phyloP scores from a whole-genome alignment of 1,140 invertebrate species.

The Anoplolepis gracilipes region DNA sequence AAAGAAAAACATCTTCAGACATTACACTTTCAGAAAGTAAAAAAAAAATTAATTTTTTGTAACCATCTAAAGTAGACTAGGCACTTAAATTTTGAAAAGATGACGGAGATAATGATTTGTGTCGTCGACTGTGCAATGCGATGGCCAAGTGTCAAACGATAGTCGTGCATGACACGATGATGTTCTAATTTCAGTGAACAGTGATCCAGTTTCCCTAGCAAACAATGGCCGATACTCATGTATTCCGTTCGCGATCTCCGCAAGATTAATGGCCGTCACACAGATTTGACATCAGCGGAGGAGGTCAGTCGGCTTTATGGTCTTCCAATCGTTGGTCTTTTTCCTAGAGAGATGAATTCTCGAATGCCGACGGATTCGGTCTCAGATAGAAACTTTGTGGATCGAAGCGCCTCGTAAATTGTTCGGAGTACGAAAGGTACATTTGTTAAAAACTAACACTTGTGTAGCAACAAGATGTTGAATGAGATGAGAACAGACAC shows the following conservation, averaged over 20 bases:
- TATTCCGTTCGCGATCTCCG: background rate
- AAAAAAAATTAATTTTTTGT: too few species aligned
- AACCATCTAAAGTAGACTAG: too few species aligned
- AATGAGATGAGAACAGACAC: background rate
- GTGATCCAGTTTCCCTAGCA: background rate
- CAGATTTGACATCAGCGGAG: slow-evolving; percentile 9
- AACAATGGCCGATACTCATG: background rate
- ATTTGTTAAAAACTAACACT: slow-evolving; percentile 29
- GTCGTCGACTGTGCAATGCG: slow-evolving; percentile 8
- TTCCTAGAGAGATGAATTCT: background rate
- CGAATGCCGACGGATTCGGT: background rate
- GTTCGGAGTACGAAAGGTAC: background rate
- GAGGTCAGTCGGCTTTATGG: background rate
- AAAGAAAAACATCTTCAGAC: too few species aligned
- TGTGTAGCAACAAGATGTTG: background rate
- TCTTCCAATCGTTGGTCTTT: slow-evolving; percentile 13
- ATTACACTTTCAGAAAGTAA: too few species aligned
- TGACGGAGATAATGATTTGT: slow-evolving; percentile 3
- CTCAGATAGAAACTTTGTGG: slow-evolving; percentile 4
- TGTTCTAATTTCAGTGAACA: slow-evolving; percentile 47
- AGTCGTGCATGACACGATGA: slow-evolving; percentile 9
- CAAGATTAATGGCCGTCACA: slow-evolving; percentile 49
- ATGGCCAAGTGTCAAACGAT: background rate
- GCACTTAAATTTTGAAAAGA: background rate
- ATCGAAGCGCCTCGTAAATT: slow-evolving; percentile 17